phyloP scores from a whole-genome alignment of 2,797 vertebrate species.

The Brachymystax lenok region DNA sequence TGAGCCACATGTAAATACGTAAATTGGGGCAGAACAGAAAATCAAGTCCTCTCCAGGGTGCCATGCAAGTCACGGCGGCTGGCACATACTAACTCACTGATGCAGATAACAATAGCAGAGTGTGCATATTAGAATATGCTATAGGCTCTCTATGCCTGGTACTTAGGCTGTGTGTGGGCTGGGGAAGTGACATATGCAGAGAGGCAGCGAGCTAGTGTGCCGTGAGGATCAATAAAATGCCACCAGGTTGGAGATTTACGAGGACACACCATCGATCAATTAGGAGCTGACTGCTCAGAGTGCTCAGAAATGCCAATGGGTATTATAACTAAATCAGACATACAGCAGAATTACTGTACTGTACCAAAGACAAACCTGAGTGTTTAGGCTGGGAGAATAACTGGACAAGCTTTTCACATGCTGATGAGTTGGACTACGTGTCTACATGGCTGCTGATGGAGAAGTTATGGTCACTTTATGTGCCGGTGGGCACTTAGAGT shows the following conservation, averaged over 20 bases:
- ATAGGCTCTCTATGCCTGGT: slow-evolving; percentile 59
- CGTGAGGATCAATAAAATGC: slow-evolving; percentile 76
- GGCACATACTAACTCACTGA: slow-evolving; percentile 75
- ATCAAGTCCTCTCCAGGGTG: slow-evolving; percentile 78
- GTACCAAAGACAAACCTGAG: slow-evolving; percentile 60
- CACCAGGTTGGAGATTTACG: slow-evolving; percentile 76
- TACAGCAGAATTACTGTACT: slow-evolving; percentile 71
- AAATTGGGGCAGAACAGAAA: slow-evolving; percentile 78
- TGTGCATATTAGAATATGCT: slow-evolving; percentile 74
- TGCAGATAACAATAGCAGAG: slow-evolving; percentile 69
- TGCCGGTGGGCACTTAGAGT: neutral
- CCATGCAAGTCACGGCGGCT: slow-evolving; percentile 67
- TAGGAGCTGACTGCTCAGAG: slow-evolving; percentile 72
- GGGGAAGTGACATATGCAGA: slow-evolving; percentile 72
- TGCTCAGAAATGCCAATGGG: slow-evolving; percentile 75
- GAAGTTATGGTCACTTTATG: neutral
- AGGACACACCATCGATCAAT: slow-evolving; percentile 77
- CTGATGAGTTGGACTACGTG: slow-evolving; percentile 42
- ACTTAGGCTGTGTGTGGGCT: slow-evolving; percentile 65
- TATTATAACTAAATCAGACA: slow-evolving; percentile 79
- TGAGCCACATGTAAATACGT: slow-evolving; percentile 72
- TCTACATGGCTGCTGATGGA: neutral
- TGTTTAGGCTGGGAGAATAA: slow-evolving; percentile 55
- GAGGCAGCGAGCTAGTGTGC: slow-evolving; percentile 63
- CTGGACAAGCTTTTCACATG: slow-evolving; percentile 52